phyloP scores from a whole-genome alignment of 2,888 invertebrate genomes.

The Ophraella communa region DNA sequence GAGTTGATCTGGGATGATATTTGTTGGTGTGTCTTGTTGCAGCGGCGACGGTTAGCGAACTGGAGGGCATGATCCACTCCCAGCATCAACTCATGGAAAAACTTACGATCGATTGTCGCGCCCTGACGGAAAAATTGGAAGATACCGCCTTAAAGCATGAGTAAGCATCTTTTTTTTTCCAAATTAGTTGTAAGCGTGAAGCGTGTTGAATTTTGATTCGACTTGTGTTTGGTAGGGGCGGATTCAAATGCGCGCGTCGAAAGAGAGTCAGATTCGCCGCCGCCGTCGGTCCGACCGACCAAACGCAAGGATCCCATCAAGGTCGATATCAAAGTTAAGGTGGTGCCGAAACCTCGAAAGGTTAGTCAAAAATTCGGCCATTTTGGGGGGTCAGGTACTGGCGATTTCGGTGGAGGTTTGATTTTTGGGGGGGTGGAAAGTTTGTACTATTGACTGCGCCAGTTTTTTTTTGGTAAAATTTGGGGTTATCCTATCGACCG shows the following conservation, averaged over 20 bases:
- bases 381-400: no score
- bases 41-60: constrained; percentile 88
- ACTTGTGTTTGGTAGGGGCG: constrained; percentile 60
- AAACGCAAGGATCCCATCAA: constrained; percentile 74
- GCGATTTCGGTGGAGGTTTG: no score
- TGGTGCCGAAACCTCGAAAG: constrained; percentile 69
- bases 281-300: constrained; percentile 59
- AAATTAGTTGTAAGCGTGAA: no score
- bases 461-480: no score
- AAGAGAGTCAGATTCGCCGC: constrained; percentile 61
- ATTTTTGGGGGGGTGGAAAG: no score
- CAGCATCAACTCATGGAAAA: constrained; percentile 93
- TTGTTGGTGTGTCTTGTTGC: constrained; percentile 65
- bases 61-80: constrained; percentile 88
- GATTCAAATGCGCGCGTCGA: constrained; percentile 55
- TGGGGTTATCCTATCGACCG: no score
- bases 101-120: constrained; percentile 88
- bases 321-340: constrained; percentile 79
- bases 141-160: constrained; percentile 87
- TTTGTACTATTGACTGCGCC: no score
- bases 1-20: constrained; percentile 58
- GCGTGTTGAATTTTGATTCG: no score
- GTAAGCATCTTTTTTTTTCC: constrained; percentile 64
- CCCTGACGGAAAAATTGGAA: constrained; percentile 88
- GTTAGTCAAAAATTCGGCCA: constrained; percentile 52